These are phyloP conservation scores for Calcarius lapponicus DNA, from an alignment of 2,797 vertebrate genomes.

Conservation along the genomic window DNA sequence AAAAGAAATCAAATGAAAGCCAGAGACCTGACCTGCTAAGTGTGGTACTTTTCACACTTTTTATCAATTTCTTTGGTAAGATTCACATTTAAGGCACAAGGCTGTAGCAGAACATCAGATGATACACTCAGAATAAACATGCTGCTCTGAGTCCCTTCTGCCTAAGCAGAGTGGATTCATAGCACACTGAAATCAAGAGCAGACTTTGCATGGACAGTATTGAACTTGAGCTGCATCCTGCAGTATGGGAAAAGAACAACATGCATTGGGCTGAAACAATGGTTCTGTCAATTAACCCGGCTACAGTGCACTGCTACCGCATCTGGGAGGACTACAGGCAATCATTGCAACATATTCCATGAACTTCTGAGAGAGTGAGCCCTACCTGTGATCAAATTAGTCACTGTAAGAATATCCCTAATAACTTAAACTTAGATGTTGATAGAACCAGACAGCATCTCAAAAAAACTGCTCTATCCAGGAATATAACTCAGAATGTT, in stretches of 20 bases:
- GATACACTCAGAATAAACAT: not conserved
- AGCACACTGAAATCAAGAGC: not conserved
- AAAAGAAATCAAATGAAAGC: conserved; percentile 8
- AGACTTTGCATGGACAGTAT: not conserved
- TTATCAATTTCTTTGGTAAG: not conserved
- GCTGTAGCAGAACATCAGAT: not conserved
- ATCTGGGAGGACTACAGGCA: not conserved
- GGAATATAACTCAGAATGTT: not conserved
- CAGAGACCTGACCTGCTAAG: not conserved
- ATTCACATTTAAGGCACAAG: not conserved
- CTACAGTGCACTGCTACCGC: not conserved
- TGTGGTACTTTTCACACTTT: not conserved
- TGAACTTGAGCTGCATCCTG: not conserved
- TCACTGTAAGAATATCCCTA: not conserved
- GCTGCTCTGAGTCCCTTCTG: not conserved
- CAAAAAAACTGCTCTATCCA: not conserved
- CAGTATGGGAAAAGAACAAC: not conserved
- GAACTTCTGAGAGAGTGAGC: not conserved
- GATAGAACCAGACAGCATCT: not conserved
- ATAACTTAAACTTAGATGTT: not conserved
- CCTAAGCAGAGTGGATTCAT: not conserved
- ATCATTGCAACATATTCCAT: not conserved
- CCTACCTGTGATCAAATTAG: not conserved
- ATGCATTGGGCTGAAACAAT: not conserved
- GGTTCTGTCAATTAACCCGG: not conserved